A percentile compares a stretch with the other conserved stretches of the same genome.
These are phyloP conservation scores for Edolisoma coerulescens DNA, from an alignment of 2,113 vertebrate genomes.

Conservation along the genomic window DNA sequence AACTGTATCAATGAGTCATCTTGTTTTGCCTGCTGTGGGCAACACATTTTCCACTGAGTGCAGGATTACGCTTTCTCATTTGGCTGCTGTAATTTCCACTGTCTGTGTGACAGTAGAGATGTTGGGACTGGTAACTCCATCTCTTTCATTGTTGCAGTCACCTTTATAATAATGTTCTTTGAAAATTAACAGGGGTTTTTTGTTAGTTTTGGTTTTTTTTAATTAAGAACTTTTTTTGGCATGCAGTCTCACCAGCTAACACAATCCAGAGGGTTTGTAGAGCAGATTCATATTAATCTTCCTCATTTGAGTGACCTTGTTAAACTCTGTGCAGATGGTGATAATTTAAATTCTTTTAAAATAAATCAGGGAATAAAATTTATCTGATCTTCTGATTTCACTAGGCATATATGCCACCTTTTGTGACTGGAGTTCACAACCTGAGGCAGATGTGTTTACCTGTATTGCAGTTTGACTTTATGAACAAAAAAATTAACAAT, in stretches of 20 bases:
- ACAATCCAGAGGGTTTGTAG: not conserved
- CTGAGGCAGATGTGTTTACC: not conserved
- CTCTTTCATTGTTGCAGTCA: not conserved
- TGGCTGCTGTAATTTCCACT: not conserved
- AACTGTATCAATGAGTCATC: slow-evolving; percentile 39
- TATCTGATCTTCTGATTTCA: not conserved
- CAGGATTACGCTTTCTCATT: not conserved
- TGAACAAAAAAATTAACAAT: not conserved
- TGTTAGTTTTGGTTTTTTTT: not conserved
- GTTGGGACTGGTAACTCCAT: not conserved
- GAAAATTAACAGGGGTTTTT: not conserved
- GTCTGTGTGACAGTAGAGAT: not conserved
- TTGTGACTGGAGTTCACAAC: not conserved
- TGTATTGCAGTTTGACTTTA: not conserved
- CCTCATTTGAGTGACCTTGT: not conserved
- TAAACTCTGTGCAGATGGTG: not conserved
- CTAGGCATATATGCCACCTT: not conserved
- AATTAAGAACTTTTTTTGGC: not conserved
- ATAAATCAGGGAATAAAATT: not conserved
- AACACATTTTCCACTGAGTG: not conserved
- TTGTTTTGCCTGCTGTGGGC: slow-evolving; percentile 35
- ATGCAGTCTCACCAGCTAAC: rapidly evolving
- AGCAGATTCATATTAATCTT: not conserved
- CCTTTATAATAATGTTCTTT: not conserved
- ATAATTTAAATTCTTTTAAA: not conserved